Evolutionary conservation across 1,140 invertebrate genomes (phyloP).

Genomic region (Bombus waltoni): DNA sequence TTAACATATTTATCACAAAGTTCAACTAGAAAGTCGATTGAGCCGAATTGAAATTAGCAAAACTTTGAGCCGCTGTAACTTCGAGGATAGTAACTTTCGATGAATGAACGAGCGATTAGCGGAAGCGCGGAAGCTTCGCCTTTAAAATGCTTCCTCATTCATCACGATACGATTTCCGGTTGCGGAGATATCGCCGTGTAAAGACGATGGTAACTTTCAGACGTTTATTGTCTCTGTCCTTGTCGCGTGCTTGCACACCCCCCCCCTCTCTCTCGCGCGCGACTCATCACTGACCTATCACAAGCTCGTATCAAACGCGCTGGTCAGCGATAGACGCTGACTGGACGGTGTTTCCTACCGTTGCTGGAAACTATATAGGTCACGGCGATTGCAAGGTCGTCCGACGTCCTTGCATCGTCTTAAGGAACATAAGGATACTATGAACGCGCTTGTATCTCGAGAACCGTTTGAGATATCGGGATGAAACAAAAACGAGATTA

Average conservation of each 20-base stretch:
- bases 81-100: not conserved
- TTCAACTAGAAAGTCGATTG: not conserved
- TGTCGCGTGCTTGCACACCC: not conserved
- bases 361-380: not conserved
- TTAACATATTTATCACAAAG: not conserved
- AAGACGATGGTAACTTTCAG: not conserved
- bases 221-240: not conserved
- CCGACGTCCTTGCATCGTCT: not conserved
- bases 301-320: no score
- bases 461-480: not conserved
- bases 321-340: conserved; percentile 2
- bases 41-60: not conserved
- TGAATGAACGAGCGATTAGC: no score
- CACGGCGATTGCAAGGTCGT: not conserved
- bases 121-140: not conserved
- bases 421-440: not conserved
- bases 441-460: not conserved
- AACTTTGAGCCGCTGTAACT: not conserved
- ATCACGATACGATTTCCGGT: not conserved
- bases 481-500: not conserved
- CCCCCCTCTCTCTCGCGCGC: not conserved
- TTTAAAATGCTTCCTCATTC: not conserved
- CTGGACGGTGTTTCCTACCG: no score
- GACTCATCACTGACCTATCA: not conserved
- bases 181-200: not conserved